Evolutionary conservation across 2,113 vertebrate species (phyloP).

Genomic region (Crotalus horridus): DNA sequence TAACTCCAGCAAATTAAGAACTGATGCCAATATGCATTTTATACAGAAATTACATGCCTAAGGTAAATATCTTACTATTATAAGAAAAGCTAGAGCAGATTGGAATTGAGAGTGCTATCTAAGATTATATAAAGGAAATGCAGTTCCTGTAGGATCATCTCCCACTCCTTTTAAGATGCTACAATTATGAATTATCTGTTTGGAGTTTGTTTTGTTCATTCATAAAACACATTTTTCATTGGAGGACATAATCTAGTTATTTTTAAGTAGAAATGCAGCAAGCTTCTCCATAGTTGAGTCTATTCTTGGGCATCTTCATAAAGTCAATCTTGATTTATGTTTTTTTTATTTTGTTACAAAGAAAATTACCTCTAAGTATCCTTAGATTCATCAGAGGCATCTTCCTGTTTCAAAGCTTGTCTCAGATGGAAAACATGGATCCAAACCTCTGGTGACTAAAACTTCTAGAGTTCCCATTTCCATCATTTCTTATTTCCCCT

Average conservation of each 20-base stretch:
- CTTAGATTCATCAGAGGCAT: background rate
- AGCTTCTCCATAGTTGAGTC: background rate
- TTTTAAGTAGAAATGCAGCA: background rate
- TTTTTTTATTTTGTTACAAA: background rate
- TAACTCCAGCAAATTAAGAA: constrained; percentile 42
- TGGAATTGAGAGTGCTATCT: background rate
- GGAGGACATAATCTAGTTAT: background rate
- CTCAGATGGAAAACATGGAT: background rate
- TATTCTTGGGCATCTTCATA: background rate
- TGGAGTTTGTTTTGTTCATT: background rate
- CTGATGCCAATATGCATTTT: constrained; percentile 28
- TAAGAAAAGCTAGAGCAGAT: background rate
- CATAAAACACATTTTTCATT: background rate
- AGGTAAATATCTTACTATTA: constrained; percentile 39
- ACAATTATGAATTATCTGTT: background rate
- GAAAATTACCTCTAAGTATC: background rate
- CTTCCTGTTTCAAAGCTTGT: background rate
- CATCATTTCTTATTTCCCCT: background rate
- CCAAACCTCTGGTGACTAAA: background rate
- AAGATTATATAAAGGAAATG: background rate
- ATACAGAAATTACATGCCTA: constrained; percentile 15
- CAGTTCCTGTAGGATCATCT: background rate
- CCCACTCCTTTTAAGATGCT: background rate
- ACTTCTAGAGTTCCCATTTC: background rate
- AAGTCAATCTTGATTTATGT: background rate